A percentile compares a stretch with the other conserved stretches of the same genome.
Conservation (phyloP, 2,797 vertebrate genomes). For the Poeciliopsis turneri region DNA sequence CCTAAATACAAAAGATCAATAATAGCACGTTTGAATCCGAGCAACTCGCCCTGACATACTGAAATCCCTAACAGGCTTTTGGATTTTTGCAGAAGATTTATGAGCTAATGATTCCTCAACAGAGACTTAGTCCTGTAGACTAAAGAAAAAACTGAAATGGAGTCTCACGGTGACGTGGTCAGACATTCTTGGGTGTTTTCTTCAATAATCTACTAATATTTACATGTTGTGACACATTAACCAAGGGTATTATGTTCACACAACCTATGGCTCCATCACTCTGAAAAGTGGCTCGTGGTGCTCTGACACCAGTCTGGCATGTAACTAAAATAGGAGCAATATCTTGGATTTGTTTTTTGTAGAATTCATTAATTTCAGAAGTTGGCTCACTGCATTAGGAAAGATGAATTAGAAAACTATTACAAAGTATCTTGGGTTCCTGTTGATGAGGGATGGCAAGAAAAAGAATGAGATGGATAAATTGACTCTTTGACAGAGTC, state of each 20-base stretch:
- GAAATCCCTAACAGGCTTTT: background rate
- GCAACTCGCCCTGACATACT: background rate
- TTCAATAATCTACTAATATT: background rate
- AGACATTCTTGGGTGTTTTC: background rate
- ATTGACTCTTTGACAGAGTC: background rate
- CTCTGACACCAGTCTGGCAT: background rate
- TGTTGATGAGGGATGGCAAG: background rate
- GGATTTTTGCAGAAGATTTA: background rate
- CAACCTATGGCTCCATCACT: too few species aligned
- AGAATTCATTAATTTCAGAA: background rate
- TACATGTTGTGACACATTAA: too few species aligned
- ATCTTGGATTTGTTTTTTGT: background rate
- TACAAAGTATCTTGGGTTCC: background rate
- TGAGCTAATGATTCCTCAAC: background rate
- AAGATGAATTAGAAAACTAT: background rate
- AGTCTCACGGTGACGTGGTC: background rate
- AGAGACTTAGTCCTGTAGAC: background rate
- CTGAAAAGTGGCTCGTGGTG: background rate
- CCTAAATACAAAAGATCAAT: background rate
- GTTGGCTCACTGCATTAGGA: background rate
- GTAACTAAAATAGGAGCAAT: background rate
- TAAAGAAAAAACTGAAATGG: background rate
- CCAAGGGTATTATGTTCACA: too few species aligned
- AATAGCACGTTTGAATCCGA: background rate
- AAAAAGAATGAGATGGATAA: background rate